Base-by-base conservation (phyloP, 2,797 vertebrate genomes). In the Pseudomugil gertrudae region DNA sequence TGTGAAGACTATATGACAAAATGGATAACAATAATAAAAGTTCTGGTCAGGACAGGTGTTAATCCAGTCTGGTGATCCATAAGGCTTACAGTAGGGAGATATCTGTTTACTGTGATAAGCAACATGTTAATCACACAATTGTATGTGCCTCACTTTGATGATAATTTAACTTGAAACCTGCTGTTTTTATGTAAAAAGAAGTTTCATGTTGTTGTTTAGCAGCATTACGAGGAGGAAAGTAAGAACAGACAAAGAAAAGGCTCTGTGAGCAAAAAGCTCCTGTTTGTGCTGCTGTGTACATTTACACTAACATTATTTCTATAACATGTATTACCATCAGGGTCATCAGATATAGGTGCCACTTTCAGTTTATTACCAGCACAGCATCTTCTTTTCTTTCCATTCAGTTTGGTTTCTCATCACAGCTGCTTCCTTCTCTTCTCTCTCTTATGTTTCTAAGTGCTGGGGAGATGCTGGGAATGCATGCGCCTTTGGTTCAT, bases 401-500 rank as follows among this genome's bases (percentile, higher is more conserved):
- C 50, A 27, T 52, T 35, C 4, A 52, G 56, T n/a, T 32, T 55
- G 15, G 45, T 66, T 40, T 57, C 3, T 14, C 33, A 14, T 45
- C 40, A 38, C 17, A 48, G 4, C 29, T 24, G 57, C 40, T 61
- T 60, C 50, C 36, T 45, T n/a, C n/a, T 30, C 32, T 51, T 55
- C 29, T 57, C 24, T 56, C 74, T 30, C 40, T 61, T 68, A 35
- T 40, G 38, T 72, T 74, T 73, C 57, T 78, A 63, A 55, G 64
- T 54, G 72, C 27, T 29, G 21, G 32, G 55, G 55, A n/a, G 72
- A 63, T 78, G 56, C 57, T 54, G 30, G 63, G 55, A 66, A 53
- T 70, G 54, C 67, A 76, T 21, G 63, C 63, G 82, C 69, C 63
- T 72, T 70, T 80, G 64, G 56, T 80, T 74, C 58, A 68, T 51